Evolutionary conservation across 2,888 invertebrate genomes (phyloP).

Genomic region (Neuroscelio doddi): DNA sequence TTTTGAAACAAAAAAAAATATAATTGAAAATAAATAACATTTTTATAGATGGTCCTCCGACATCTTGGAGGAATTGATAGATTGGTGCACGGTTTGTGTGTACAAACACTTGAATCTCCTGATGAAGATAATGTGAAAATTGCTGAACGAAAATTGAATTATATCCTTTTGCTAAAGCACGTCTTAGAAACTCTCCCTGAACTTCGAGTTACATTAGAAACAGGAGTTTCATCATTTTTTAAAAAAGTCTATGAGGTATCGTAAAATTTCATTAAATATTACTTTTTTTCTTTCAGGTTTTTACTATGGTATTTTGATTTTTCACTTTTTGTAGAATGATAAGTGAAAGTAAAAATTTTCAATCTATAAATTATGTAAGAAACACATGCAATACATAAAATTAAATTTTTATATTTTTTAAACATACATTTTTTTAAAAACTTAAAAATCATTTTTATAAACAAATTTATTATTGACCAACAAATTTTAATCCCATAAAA

Average conservation of each 20-base stretch:
- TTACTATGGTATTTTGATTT: neutral
- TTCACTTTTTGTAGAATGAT: neutral
- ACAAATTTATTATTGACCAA: too few relatives aligned
- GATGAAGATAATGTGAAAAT: conserved; percentile 64
- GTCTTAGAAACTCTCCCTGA: conserved; percentile 82
- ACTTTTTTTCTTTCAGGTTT: conserved; percentile 20
- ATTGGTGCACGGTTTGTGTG: conserved; percentile 73
- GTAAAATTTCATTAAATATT: conserved; percentile 59
- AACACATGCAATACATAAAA: too few relatives aligned
- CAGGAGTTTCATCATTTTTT: conserved; percentile 72
- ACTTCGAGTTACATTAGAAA: conserved; percentile 72
- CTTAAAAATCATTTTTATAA: too few relatives aligned
- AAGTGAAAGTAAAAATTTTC: neutral
- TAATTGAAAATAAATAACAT: neutral
- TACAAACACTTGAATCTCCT: conserved; percentile 67
- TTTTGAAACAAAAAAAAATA: neutral
- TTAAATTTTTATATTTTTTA: too few relatives aligned
- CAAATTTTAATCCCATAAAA: too few relatives aligned
- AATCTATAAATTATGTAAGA: too few relatives aligned
- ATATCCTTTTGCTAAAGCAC: conserved; percentile 84
- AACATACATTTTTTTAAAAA: too few relatives aligned
- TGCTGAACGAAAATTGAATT: conserved; percentile 85
- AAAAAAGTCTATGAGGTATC: conserved; percentile 76
- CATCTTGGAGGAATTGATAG: conserved; percentile 86
- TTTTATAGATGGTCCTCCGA: conserved; percentile 73